Percentiles rank a stretch among this genome's conserved stretches.
These are phyloP conservation scores for Podiceps cristatus DNA, from an alignment of 2,113 vertebrate species.

Conservation along the genomic window DNA sequence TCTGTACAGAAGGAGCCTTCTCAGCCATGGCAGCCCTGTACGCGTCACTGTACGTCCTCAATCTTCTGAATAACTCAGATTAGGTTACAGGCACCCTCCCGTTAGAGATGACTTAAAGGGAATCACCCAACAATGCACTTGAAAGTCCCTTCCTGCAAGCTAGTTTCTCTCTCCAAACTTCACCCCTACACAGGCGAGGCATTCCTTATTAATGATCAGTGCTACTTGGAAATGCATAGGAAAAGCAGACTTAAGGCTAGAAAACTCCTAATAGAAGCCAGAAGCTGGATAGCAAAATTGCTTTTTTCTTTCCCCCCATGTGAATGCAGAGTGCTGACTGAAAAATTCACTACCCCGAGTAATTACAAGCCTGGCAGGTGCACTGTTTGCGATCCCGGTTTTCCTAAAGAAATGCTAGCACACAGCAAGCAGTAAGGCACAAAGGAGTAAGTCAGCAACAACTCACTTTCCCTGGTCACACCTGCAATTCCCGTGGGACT, in stretches of 20 bases:
- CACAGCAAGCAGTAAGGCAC: fast-evolving
- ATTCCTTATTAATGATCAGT: not conserved
- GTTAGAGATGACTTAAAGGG: not conserved
- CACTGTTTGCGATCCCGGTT: fast-evolving
- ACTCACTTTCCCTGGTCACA: not conserved
- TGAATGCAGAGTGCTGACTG: fast-evolving
- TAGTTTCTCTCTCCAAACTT: not conserved
- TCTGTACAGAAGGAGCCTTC: not conserved
- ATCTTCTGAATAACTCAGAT: not conserved
- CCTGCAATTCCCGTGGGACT: fast-evolving
- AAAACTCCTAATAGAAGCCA: not conserved
- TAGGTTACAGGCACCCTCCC: fast-evolving
- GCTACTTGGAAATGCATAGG: not conserved
- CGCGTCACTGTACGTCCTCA: not conserved
- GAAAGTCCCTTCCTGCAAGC: not conserved
- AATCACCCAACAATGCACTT: not conserved
- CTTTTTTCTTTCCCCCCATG: no score
- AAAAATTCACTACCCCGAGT: not conserved
- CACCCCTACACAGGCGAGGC: not conserved
- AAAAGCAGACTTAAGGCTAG: not conserved
- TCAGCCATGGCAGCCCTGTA: conserved; percentile 46
- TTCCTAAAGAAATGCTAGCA: fast-evolving
- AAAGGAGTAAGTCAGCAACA: not conserved
- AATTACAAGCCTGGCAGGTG: fast-evolving
- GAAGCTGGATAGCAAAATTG: not conserved